Evolutionary conservation across 37 sponge, comb jelly and placozoan species (phyloP).

Genomic region (Ephydatia muelleri): DNA sequence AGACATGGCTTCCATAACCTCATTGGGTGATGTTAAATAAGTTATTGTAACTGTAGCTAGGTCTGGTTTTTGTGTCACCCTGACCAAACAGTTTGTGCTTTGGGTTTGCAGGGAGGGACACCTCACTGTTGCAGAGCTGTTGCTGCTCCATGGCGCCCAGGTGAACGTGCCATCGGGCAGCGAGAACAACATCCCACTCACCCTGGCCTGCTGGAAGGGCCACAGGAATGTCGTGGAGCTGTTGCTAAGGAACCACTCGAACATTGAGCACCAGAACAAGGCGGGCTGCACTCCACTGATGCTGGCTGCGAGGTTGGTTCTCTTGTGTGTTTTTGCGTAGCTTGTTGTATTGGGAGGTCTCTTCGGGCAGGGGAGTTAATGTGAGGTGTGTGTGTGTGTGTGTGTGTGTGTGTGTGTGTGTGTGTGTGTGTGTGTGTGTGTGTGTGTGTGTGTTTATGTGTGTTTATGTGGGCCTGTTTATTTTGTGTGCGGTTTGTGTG

Average conservation of each 20-base stretch:
- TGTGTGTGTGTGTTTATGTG: too few species aligned
- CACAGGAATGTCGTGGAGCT: constrained; percentile 90
- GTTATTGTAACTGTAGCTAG: too few species aligned
- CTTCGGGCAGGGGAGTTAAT: too few species aligned
- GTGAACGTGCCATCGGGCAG: constrained; percentile 95
- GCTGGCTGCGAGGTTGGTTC: constrained; percentile 91
- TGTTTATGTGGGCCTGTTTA: too few species aligned
- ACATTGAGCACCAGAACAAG: constrained; percentile 98
- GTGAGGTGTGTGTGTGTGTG: constrained; percentile 25
- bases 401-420: constrained; percentile 28
- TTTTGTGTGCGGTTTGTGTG: too few species aligned
- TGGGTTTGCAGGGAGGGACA: constrained; percentile 82
- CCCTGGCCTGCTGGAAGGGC: constrained; percentile 99
- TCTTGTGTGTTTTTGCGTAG: constrained; percentile 11
- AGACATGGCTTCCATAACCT: too few species aligned
- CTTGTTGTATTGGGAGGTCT: neutral
- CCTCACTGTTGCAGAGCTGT: constrained; percentile 79
- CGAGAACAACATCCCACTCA: constrained; percentile 96
- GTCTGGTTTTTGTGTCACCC: neutral
- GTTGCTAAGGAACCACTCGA: constrained; percentile 76
- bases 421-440: constrained; percentile 28
- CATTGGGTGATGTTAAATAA: too few species aligned
- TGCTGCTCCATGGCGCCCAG: constrained; percentile 80
- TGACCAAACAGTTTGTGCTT: neutral
- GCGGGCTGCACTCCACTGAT: constrained; percentile 98